Evolutionary conservation across 2,888 invertebrate genomes (phyloP).

Genomic region (Archips crataeganus): DNA sequence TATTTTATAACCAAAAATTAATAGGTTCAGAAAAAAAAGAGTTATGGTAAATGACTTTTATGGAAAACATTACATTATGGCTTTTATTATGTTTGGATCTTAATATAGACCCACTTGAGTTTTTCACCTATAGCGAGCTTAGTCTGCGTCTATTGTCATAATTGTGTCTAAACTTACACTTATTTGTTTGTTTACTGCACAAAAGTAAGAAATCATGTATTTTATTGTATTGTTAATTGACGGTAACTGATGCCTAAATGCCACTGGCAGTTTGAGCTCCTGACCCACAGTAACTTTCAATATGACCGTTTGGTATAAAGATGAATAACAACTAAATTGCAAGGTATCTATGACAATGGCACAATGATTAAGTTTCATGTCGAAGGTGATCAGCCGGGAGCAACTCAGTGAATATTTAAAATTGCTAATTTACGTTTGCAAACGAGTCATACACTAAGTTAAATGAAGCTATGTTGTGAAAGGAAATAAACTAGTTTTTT

Average conservation of each 20-base stretch:
- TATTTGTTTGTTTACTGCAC: neutral
- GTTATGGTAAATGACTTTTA: too few species aligned
- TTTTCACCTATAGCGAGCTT: too few species aligned
- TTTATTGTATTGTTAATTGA: neutral
- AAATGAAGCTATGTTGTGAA: neutral
- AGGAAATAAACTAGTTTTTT: neutral
- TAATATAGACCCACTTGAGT: too few species aligned
- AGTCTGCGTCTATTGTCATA: neutral
- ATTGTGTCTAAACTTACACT: neutral
- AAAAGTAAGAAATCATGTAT: neutral
- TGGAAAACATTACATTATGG: too few species aligned
- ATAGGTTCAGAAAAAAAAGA: too few species aligned
- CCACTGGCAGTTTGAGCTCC: neutral
- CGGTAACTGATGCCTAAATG: neutral
- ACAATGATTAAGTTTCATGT: neutral
- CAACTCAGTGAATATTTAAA: neutral
- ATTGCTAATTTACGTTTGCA: neutral
- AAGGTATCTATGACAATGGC: neutral
- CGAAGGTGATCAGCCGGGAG: neutral
- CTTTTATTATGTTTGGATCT: too few species aligned
- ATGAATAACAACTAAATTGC: slow-evolving; percentile 1
- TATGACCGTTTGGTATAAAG: neutral
- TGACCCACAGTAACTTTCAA: neutral
- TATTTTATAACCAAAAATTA: too few species aligned
- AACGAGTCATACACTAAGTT: neutral